Evolutionary conservation across 2,888 invertebrate genomes (phyloP).

Genomic region (Drosophila vallismaia): DNA sequence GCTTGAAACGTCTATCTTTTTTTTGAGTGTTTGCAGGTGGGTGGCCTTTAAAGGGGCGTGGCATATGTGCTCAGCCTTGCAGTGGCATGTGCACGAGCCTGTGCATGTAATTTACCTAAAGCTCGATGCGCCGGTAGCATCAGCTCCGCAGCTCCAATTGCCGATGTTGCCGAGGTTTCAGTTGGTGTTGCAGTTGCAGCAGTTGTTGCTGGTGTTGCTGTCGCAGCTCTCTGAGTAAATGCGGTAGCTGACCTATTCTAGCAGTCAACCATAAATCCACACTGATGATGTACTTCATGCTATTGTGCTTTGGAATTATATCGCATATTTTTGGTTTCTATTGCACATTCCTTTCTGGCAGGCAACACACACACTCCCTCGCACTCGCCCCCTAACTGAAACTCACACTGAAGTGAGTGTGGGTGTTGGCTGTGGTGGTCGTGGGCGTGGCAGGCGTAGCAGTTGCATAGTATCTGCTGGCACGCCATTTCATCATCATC

Average conservation of each 20-base stretch:
- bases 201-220: slow-evolving; percentile 16
- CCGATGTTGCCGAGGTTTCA: slow-evolving; percentile 42
- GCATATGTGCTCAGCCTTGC: slow-evolving; percentile 39
- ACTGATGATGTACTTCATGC: slow-evolving; percentile 81
- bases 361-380: slow-evolving; percentile 41
- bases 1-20: neutral
- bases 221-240: slow-evolving; percentile 58
- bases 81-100: slow-evolving; percentile 48
- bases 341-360: slow-evolving; percentile 79
- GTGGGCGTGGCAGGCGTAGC: slow-evolving; percentile 23
- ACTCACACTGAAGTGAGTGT: slow-evolving; percentile 1
- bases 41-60: slow-evolving; percentile 27
- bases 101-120: slow-evolving; percentile 74
- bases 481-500: slow-evolving; percentile 79
- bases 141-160: slow-evolving; percentile 40
- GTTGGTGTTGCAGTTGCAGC: slow-evolving; percentile 29
- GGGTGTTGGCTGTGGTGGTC: neutral
- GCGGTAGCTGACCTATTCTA: slow-evolving; percentile 80
- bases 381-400: neutral
- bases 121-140: slow-evolving; percentile 58
- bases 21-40: slow-evolving; percentile 8
- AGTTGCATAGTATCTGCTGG: slow-evolving; percentile 53
- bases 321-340: slow-evolving; percentile 80
- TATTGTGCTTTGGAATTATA: slow-evolving; percentile 80
- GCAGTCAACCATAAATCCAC: slow-evolving; percentile 82